Evolutionary conservation across 2,113 vertebrate genomes (phyloP).

Genomic region (Alectura lathami): DNA sequence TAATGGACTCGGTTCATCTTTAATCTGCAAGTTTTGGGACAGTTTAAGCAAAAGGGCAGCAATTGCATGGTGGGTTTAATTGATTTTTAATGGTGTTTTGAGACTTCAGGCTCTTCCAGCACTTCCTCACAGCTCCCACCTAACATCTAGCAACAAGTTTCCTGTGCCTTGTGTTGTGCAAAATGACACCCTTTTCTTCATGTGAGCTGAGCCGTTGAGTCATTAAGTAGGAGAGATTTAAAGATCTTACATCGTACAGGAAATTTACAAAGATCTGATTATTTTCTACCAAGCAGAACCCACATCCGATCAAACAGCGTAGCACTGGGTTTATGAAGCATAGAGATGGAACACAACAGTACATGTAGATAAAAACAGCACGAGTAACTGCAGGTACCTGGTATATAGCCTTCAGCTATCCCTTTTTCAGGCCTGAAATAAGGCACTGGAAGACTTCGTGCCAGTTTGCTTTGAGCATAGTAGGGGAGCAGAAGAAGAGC

Average conservation of each 20-base stretch:
- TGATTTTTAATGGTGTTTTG: background rate
- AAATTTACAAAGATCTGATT: background rate
- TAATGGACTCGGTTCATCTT: background rate
- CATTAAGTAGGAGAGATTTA: background rate
- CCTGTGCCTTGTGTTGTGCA: background rate
- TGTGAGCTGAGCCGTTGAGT: background rate
- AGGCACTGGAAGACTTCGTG: background rate
- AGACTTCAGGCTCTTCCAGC: background rate
- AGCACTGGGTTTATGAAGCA: background rate
- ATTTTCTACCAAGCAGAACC: background rate
- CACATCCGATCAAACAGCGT: background rate
- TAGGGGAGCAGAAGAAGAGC: background rate
- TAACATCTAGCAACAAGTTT: background rate
- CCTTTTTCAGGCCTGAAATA: accelerated
- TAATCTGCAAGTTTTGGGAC: background rate
- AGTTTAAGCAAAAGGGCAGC: background rate
- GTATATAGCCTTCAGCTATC: accelerated
- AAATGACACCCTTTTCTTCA: background rate
- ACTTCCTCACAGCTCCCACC: background rate
- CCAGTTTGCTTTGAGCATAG: background rate
- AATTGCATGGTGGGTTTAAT: background rate
- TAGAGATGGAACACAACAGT: background rate
- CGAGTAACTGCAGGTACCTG: background rate
- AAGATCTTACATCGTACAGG: background rate
- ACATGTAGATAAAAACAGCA: background rate